Evolutionary conservation across 2,113 vertebrate genomes (phyloP).

Genomic region (Nanger granti): DNA sequence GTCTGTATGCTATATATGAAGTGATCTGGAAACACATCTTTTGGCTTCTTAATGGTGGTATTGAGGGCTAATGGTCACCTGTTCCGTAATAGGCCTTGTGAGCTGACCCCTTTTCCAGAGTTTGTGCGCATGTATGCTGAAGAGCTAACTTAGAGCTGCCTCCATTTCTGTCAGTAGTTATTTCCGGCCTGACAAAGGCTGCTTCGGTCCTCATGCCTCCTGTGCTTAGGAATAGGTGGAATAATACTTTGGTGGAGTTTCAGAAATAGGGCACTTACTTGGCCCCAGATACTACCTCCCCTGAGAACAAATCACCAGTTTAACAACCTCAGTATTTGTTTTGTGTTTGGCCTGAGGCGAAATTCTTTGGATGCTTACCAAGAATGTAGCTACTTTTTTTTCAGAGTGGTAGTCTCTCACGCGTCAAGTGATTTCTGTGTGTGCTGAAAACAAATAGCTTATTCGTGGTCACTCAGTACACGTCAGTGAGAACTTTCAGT

Average conservation of each 20-base stretch:
- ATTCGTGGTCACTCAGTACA: background rate
- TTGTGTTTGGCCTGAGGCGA: background rate
- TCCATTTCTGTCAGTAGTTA: background rate
- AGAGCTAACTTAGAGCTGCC: background rate
- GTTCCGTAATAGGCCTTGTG: background rate
- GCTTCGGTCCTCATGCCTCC: background rate
- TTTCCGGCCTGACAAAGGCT: slow-evolving; percentile 5
- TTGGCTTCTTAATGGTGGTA: background rate
- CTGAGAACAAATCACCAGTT: background rate
- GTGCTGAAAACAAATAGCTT: background rate
- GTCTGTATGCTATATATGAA: background rate
- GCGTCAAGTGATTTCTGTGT: slow-evolving; percentile 11
- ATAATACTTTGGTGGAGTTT: background rate
- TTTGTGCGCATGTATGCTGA: background rate
- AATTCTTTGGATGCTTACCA: background rate
- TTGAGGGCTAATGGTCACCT: background rate
- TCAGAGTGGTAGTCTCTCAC: background rate
- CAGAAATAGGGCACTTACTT: background rate
- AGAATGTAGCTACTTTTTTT: background rate
- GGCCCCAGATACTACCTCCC: background rate
- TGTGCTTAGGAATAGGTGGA: background rate
- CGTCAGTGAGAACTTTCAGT: background rate
- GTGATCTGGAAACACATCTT: background rate
- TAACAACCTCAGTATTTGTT: background rate
- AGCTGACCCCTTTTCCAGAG: background rate